Base-by-base conservation (phyloP, 1,140 invertebrate species). In the Pararge aegeria region DNA sequence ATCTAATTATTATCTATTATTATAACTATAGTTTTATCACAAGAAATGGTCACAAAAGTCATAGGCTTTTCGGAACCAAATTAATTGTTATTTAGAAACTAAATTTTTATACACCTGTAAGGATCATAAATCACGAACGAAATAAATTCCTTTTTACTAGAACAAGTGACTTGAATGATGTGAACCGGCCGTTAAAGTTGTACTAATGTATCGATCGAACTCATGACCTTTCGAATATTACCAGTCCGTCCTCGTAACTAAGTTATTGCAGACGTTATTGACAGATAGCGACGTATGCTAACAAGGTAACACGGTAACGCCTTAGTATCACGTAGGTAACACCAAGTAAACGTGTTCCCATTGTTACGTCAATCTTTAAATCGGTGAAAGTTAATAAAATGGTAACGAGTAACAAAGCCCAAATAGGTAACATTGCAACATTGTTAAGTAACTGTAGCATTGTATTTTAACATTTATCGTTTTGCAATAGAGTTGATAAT, bases 341-440 rank as follows among this genome's bases (percentile, higher is more conserved):
- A 55, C 42, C 16, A 27, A 12, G 29, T 27, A 50, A 27, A 24
- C 18, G 54, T 61, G 16, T 48, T 49, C 21, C 51, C 44, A 61
- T 66, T 61, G 58, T 66, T 66, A 61, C 58, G 58, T 66, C 58
- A 61, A 66, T 66, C 58, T 66, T 50, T 52, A 53, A 57, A 61
- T 53, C 60, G 46, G 64, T 66, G 64, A 66, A 66, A 66, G 64
- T 51, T 62, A 62, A 62, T 66, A 66, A 66, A 66, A 66, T 64
- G 37, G 58, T 66, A 65, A 65, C 63, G 55, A 49, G 58, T 66
- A 65, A 65, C 63, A 61, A 49, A 53, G 49, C 46, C 64, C 58
- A 57, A 66, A 61, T 66, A 55, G 50, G 64, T 44, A 51, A 37
- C 27, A 38, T 61, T 61, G 48, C 63, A 65, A 61, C 40, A 60